Evolutionary conservation across 2,888 invertebrate genomes (phyloP).

Genomic region (Oegoconia quadripuncta): DNA sequence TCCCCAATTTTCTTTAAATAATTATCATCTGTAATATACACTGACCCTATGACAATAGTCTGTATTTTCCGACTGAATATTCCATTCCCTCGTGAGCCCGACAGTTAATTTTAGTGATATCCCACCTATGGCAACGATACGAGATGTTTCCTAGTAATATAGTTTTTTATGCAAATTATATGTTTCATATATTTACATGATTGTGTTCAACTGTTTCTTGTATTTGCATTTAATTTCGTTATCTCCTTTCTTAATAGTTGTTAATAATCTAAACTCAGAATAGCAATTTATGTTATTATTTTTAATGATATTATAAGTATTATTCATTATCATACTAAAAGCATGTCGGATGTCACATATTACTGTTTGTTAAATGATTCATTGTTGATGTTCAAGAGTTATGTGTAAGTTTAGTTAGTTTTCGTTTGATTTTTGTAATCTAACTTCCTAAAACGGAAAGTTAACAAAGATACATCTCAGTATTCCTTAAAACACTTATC

Average conservation of each 20-base stretch:
- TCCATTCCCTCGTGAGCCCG: constrained; percentile 45
- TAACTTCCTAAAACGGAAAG: constrained; percentile 23
- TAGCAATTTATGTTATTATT: constrained; percentile 41
- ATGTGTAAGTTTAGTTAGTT: constrained; percentile 36
- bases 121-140: constrained; percentile 56
- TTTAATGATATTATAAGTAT: constrained; percentile 47
- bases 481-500: constrained; percentile 41
- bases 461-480: constrained; percentile 44
- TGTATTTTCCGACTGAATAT: constrained; percentile 39
- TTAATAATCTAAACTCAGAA: constrained; percentile 37
- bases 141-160: constrained; percentile 41
- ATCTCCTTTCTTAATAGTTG: constrained; percentile 34
- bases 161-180: constrained; percentile 33
- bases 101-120: constrained; percentile 48
- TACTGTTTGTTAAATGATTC: constrained; percentile 32
- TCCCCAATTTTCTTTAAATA: no score
- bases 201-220: constrained; percentile 49
- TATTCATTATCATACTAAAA: constrained; percentile 35
- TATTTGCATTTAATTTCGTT: constrained; percentile 47
- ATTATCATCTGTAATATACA: no score
- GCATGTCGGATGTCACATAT: constrained; percentile 44
- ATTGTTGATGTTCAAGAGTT: constrained; percentile 41
- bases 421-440: constrained; percentile 29
- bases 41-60: constrained; percentile 38
- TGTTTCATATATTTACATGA: constrained; percentile 28